Percentiles rank a stretch among this genome's conserved stretches.
Evolutionary conservation across 1,140 invertebrate species (phyloP).

Genomic region (Gryllus bimaculatus): DNA sequence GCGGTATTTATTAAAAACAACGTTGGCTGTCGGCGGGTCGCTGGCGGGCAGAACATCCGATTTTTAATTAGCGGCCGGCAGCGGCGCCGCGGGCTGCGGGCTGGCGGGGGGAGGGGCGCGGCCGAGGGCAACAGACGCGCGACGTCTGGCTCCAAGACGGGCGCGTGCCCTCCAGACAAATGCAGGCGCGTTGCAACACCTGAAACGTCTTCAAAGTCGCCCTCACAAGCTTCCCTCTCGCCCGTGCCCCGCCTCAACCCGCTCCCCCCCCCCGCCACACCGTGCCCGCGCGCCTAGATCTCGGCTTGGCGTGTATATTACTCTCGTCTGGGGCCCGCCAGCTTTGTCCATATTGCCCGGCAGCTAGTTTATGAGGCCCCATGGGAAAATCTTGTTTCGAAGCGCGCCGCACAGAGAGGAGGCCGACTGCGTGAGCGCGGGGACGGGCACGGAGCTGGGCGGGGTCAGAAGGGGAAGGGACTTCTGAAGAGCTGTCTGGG

Average conservation of each 20-base stretch:
- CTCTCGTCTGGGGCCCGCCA: neutral
- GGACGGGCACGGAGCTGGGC: neutral
- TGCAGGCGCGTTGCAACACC: neutral
- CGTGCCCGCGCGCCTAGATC: neutral
- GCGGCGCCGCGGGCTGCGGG: too few species aligned
- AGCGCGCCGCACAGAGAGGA: neutral
- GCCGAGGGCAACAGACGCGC: too few species aligned
- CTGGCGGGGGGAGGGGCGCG: too few species aligned
- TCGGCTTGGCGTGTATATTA: neutral
- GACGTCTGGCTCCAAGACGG: neutral
- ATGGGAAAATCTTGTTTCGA: neutral
- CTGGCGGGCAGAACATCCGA: neutral
- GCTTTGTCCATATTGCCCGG: neutral
- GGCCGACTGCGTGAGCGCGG: neutral
- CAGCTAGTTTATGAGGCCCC: slow-evolving; percentile 2
- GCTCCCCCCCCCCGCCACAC: too few species aligned
- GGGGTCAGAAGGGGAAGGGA: too few species aligned
- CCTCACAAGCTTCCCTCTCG: neutral
- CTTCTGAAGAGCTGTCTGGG: neutral
- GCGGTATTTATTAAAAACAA: neutral
- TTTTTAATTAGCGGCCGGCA: neutral
- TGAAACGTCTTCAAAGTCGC: neutral
- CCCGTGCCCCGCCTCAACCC: too few species aligned
- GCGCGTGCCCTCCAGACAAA: neutral
- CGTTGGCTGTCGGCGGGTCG: too few species aligned